Evolutionary conservation across 2,888 invertebrate genomes (phyloP).

Genomic region (Lepidochitona cinerea): DNA sequence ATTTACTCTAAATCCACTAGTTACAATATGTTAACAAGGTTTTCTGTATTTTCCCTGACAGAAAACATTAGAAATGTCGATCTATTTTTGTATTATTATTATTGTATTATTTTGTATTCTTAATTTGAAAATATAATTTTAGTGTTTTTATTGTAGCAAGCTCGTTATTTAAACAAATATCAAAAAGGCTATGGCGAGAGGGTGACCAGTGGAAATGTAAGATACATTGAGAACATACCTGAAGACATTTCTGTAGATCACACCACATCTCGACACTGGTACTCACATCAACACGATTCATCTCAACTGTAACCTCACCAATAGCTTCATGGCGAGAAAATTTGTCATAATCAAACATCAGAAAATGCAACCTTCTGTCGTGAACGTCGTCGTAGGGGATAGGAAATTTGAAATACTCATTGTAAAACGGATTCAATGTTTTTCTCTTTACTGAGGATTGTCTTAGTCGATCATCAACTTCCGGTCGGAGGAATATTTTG

Average conservation of each 20-base stretch:
- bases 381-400: slow-evolving; percentile 89
- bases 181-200: too few relatives aligned
- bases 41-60: too few relatives aligned
- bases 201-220: too few relatives aligned
- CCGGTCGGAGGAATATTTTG: slow-evolving; percentile 83
- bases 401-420: slow-evolving; percentile 93
- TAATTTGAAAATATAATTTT: too few relatives aligned
- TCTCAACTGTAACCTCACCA: slow-evolving; percentile 85
- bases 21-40: too few relatives aligned
- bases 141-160: too few relatives aligned
- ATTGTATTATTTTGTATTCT: too few relatives aligned
- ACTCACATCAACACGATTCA: slow-evolving; percentile 84
- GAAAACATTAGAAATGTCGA: too few relatives aligned
- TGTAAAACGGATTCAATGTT: slow-evolving; percentile 89
- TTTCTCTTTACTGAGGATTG: slow-evolving; percentile 89
- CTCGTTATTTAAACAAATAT: too few relatives aligned
- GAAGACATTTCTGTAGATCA: slow-evolving; percentile 85
- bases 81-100: too few relatives aligned
- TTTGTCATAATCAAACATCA: slow-evolving; percentile 78
- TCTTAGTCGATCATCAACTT: slow-evolving; percentile 86
- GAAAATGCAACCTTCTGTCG: slow-evolving; percentile 81
- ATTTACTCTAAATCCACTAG: too few relatives aligned
- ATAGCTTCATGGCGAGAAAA: slow-evolving; percentile 91
- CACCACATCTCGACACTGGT: slow-evolving; percentile 89
- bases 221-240: too few relatives aligned